Evolutionary conservation across 2,888 invertebrate species (phyloP), one percentile per base, ranked within the genome.

Genomic region (Altica lythri): DNA sequence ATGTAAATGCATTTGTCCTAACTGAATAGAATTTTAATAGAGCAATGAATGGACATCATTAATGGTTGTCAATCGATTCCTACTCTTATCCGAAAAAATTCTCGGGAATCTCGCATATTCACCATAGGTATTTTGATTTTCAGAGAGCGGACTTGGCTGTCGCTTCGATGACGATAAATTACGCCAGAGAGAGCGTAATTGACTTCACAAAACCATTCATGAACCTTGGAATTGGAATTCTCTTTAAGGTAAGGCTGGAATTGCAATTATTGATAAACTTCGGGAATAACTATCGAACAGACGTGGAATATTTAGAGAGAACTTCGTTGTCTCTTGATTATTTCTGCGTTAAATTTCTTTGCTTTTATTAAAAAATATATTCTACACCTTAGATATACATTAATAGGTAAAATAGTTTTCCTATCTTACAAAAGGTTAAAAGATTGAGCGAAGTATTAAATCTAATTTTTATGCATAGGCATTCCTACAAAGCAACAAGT

Each of bases 201-300:
- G 97, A 97, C 77, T 98, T 98, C 77, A 97, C 97, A 0, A 96
- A 96, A 71, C 98, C 97, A 0, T 98, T 96, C 78, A 95, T 98
- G 92, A 96, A 96, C 75, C 83, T 97, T 9, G 97, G 97, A 19
- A 97, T 96, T 57, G 93, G 95, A 14, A 98, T 98, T 71, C 79
- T 97, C 22, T 96, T 95, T 78, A 95, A 95, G 86, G 91, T 90
- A 79, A 78, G 77, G 25, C 8, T 12, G 12, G 5, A 22, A 10
- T 40, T n/a, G 14, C 34, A 14, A 34, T 34, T 34, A 34, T 34
- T 34, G 9, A 34, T 34, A 16, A 34, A 34, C 18, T 40, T 27
- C 27, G n/a, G 4, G n/a, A 27, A 27, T n/a, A 27, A 27, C 27
- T 27, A n/a, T 2, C 27, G 9, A 27, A 27, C 27, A 27, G n/a